These are phyloP conservation scores for Propithecus coquereli DNA, from an alignment of 2,113 vertebrate genomes.

Conservation along the genomic window DNA sequence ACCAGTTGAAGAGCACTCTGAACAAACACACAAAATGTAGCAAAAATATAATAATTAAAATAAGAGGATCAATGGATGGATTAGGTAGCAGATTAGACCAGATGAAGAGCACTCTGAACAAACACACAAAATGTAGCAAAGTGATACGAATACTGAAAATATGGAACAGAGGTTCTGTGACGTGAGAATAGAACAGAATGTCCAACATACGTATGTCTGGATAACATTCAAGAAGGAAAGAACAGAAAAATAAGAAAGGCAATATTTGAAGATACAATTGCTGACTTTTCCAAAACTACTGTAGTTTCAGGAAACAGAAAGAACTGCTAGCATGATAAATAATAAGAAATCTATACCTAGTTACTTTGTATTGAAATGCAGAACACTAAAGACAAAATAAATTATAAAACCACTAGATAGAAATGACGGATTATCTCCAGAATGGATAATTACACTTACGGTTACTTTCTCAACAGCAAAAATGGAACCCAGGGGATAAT, in stretches of 20 bases:
- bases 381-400: not conserved
- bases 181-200: not conserved
- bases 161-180: not conserved
- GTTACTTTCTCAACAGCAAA: not conserved
- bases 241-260: not conserved
- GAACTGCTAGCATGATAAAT: not conserved
- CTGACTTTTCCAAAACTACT: not conserved
- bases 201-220: not conserved
- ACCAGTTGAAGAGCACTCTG: not conserved
- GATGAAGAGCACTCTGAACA: not conserved
- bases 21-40: conserved; percentile 16
- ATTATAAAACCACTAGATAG: not conserved
- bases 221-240: not conserved
- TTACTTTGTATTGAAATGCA: not conserved
- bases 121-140: not conserved
- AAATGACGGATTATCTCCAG: not conserved
- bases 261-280: not conserved
- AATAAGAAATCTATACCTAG: not conserved
- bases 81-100: not conserved
- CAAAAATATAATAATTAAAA: not conserved
- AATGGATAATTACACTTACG: not conserved
- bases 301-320: not conserved
- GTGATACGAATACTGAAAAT: not conserved
- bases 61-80: not conserved
- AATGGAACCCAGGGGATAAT: not conserved